Base-by-base conservation (phyloP, 2,888 invertebrate species). In the Chloroclysta siterata region DNA sequence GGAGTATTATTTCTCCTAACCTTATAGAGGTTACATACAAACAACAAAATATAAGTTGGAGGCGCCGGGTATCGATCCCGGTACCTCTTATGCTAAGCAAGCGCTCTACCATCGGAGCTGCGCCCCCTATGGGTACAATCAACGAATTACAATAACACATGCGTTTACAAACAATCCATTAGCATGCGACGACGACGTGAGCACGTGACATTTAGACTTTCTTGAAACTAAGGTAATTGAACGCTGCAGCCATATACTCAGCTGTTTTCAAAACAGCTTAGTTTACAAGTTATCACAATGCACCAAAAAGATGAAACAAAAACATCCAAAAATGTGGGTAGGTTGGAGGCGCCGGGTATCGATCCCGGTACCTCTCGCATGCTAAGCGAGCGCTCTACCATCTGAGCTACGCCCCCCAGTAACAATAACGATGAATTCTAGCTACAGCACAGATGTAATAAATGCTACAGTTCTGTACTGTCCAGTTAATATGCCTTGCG, bases 61-160 rank as follows among this genome's bases (percentile, higher is more conserved):
- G 92, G 93, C 91, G 92, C 93, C 90, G 93, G 93, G 92, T 90
- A 92, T 92, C 93, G 93, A 93, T 93, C 90, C 92, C 92, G 90
- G 93, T 93, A 93, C 93, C 88, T 93, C 93, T 93, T 91, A 93
- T 93, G 90, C 91, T 93, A 93, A 93, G 92, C 93, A 92, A 93
- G 93, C 93, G 92, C 93, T 93, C 93, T 93, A 93, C 93, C 93
- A 93, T 93, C 93, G 93, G 93, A 93, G 93, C 93, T 93, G 93
- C 93, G 91, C 92, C 93, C 91, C 91, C 93, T 53, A 28, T 75
- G 22, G 29, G 6, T 1, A 29, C 29, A 6, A 29, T 29, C 29
- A 6, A 29, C 29, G 29, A 29, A 29, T 29, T 29, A 29, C 29
- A 29, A 29, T 29, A 5, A 29, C 29, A 29, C 29, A 29, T 29